Conservation (phyloP, 2,113 vertebrate species). For the Mystacornis crossleyi region DNA sequence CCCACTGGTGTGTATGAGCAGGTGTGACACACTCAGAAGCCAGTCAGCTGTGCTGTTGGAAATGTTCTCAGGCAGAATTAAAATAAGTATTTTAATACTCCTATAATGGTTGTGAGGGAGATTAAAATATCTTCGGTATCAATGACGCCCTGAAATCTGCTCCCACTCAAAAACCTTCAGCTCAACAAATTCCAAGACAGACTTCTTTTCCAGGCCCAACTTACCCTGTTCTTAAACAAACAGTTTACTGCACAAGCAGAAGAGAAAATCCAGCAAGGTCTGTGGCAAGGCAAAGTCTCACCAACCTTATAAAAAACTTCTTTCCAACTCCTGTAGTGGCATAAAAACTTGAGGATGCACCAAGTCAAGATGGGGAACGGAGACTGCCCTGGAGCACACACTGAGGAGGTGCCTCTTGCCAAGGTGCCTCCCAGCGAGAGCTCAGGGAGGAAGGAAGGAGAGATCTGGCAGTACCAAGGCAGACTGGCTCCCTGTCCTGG, state of each 20-base stretch:
- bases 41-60: not conserved
- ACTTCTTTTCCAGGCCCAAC: not conserved
- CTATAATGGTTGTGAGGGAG: constrained; percentile 3
- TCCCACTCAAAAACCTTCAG: not conserved
- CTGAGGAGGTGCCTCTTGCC: not conserved
- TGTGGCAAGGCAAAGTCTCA: not conserved
- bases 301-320: not conserved
- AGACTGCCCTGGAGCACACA: not conserved
- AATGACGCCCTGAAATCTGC: not conserved
- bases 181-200: not conserved
- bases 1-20: constrained; percentile 33
- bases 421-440: not conserved
- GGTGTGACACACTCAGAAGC: constrained; percentile 24
- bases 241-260: not conserved
- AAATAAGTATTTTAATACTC: constrained; percentile 39
- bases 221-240: not conserved
- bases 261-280: not conserved
- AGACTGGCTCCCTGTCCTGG: not conserved
- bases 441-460: not conserved
- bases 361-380: not conserved
- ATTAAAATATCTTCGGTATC: not conserved
- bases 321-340: not conserved
- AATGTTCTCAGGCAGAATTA: constrained; percentile 12
- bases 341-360: not conserved
- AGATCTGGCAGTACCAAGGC: not conserved